Percentiles rank a stretch among this genome's conserved stretches.
phyloP scores from a whole-genome alignment of 2,113 vertebrate genomes.

The Aplodontia rufa region DNA sequence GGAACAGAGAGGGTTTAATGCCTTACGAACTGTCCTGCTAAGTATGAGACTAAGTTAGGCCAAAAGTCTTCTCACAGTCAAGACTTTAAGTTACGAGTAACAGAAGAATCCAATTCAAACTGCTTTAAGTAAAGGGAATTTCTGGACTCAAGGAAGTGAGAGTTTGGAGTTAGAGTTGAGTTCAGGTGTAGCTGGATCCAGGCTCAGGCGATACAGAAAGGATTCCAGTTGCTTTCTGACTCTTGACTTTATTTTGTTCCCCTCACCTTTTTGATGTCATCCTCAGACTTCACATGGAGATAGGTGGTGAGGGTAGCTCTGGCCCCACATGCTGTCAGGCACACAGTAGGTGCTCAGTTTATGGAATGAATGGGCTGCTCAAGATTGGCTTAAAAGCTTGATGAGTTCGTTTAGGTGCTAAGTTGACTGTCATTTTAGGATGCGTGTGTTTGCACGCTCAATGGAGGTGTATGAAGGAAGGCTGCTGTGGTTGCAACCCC shows the following conservation, averaged over 20 bases:
- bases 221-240: neutral
- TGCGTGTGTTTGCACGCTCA: no score
- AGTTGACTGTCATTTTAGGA: neutral
- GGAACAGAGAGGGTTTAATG: neutral
- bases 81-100: neutral
- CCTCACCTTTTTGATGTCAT: neutral
- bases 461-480: neutral
- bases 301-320: neutral
- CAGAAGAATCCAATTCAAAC: neutral
- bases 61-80: neutral
- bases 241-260: neutral
- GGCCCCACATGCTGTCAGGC: neutral
- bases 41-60: neutral
- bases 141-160: neutral
- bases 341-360: neutral
- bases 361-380: neutral
- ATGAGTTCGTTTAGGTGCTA: neutral
- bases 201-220: neutral
- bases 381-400: neutral
- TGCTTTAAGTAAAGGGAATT: neutral
- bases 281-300: neutral
- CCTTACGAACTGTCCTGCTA: neutral
- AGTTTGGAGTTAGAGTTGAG: neutral
- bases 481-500: no score
- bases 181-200: neutral